Conservation (phyloP, 2,888 invertebrate genomes). For the Zootermopsis nevadensis region DNA sequence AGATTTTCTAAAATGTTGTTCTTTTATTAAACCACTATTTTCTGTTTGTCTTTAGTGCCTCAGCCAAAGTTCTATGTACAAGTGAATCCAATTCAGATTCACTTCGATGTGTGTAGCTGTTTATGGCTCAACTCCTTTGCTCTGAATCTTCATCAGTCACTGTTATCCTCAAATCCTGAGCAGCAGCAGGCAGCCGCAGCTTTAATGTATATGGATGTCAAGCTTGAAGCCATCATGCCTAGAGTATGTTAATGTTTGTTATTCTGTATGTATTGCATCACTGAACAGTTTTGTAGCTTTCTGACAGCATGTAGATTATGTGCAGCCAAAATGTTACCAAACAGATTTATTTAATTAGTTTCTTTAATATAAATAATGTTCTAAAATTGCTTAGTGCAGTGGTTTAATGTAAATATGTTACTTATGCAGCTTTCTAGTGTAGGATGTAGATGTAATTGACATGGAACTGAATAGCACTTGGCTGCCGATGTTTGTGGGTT, state of each 20-base stretch:
- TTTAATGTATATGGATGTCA: slow-evolving; percentile 80
- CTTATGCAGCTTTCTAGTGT: too few relatives aligned
- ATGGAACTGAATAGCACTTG: neutral
- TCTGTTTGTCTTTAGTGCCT: slow-evolving; percentile 78
- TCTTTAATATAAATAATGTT: too few relatives aligned
- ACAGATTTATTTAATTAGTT: too few relatives aligned
- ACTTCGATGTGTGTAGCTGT: slow-evolving; percentile 87
- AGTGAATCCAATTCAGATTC: slow-evolving; percentile 88
- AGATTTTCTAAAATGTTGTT: too few relatives aligned
- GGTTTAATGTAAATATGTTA: too few relatives aligned
- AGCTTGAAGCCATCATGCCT: slow-evolving; percentile 93
- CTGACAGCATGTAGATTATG: too few relatives aligned
- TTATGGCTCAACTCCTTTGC: slow-evolving; percentile 96
- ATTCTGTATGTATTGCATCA: too few relatives aligned
- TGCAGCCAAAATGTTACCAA: too few relatives aligned
- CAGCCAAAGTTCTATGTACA: slow-evolving; percentile 93
- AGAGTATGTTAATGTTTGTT: slow-evolving; percentile 72
- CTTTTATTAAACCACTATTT: neutral
- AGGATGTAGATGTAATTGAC: too few relatives aligned
- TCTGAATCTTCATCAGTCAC: slow-evolving; percentile 84
- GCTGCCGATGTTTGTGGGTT: too few relatives aligned
- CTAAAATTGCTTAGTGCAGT: too few relatives aligned
- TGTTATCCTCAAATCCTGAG: slow-evolving; percentile 53
- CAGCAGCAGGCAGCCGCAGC: slow-evolving; percentile 58
- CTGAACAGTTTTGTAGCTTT: too few relatives aligned